Evolutionary conservation across 2,113 vertebrate genomes (phyloP).

Genomic region (Pongo pygmaeus): DNA sequence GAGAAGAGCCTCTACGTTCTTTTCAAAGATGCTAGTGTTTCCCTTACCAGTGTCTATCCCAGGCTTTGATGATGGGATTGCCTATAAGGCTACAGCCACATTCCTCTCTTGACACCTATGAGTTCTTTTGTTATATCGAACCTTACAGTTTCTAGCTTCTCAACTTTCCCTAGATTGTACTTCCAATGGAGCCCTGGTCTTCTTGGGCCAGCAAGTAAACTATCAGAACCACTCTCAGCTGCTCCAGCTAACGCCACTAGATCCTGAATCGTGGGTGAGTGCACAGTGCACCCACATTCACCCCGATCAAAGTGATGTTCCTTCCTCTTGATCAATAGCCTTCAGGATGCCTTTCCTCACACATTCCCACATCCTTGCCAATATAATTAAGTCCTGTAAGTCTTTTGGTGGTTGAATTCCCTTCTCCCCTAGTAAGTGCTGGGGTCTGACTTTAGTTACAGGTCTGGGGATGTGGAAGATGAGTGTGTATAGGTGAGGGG

Average conservation of each 20-base stretch:
- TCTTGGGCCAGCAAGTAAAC: neutral
- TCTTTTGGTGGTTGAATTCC: neutral
- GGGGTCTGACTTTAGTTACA: neutral
- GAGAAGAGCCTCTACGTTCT: neutral
- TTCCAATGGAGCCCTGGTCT: neutral
- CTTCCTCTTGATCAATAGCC: neutral
- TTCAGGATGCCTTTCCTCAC: neutral
- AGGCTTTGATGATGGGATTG: too few species aligned
- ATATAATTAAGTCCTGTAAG: neutral
- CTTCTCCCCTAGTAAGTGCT: neutral
- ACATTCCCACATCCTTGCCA: neutral
- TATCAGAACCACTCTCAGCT: neutral
- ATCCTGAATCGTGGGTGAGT: neutral
- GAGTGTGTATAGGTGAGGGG: neutral
- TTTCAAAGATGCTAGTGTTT: neutral
- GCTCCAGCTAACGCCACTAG: too few species aligned
- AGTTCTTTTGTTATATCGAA: neutral
- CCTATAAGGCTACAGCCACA: neutral
- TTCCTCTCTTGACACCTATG: neutral
- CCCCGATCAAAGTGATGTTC: neutral
- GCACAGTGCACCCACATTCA: neutral
- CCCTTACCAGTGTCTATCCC: neutral
- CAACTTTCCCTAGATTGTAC: neutral
- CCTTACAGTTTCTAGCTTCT: neutral
- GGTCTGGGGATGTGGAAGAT: neutral